These are phyloP conservation scores for Strix uralensis DNA, from an alignment of 2,113 vertebrate genomes.

Conservation along the genomic window DNA sequence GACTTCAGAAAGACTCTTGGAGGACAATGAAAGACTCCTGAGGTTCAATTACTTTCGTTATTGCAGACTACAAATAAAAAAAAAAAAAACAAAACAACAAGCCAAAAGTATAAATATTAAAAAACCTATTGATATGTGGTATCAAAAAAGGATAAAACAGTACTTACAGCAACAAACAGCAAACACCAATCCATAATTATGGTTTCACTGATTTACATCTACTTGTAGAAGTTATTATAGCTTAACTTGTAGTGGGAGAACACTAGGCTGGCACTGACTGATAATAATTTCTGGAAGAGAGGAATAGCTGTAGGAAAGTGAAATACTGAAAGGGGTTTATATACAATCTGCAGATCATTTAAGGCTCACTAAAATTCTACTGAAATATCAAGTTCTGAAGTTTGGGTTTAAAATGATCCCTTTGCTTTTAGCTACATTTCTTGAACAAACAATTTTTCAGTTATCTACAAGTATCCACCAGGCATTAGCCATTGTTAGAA, in stretches of 20 bases:
- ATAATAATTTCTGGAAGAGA: not conserved
- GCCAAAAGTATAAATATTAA: not conserved
- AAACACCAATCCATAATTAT: not conserved
- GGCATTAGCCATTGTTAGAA: not conserved
- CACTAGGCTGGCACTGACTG: not conserved
- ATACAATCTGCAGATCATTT: not conserved
- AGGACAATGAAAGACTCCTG: not conserved
- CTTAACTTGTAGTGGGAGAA: not conserved
- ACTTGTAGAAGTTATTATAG: not conserved
- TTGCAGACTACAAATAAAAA: too few species aligned
- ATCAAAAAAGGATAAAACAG: not conserved
- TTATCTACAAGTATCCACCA: not conserved
- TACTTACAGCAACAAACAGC: not conserved
- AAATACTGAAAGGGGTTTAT: not conserved
- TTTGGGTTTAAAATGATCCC: not conserved
- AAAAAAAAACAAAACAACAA: too few species aligned
- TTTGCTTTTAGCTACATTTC: not conserved
- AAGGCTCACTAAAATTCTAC: not conserved
- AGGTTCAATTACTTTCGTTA: not conserved
- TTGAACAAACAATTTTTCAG: not conserved
- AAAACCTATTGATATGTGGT: fast-evolving
- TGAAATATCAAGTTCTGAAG: not conserved
- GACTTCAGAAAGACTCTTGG: not conserved
- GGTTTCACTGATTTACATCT: not conserved
- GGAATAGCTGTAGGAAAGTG: not conserved